Conservation (phyloP, 2,113 vertebrate genomes). For the Motacilla tschutschensis region DNA sequence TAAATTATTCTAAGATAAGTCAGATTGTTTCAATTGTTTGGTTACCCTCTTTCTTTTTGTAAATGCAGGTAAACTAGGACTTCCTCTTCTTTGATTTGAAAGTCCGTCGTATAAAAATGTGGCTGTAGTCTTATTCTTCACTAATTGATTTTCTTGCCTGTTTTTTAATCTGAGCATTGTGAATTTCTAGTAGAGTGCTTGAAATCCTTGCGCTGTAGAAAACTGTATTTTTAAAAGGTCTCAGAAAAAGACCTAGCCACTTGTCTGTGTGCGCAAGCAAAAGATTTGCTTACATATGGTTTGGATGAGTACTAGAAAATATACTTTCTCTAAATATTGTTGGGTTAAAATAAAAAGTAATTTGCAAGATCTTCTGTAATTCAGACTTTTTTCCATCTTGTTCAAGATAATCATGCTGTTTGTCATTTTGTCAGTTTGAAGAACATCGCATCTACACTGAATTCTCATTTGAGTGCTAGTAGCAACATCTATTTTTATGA, state of each 20-base stretch:
- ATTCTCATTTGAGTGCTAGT: neutral
- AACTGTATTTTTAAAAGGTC: neutral
- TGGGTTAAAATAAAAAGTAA: neutral
- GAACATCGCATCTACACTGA: neutral
- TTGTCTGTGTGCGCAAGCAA: neutral
- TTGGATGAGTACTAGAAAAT: neutral
- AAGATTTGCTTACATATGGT: neutral
- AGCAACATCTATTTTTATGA: neutral
- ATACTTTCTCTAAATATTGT: neutral
- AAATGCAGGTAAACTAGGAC: neutral
- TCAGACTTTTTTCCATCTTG: neutral
- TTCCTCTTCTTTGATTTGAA: neutral
- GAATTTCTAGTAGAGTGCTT: neutral
- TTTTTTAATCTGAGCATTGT: neutral
- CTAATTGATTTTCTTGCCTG: neutral
- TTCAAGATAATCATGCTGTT: neutral
- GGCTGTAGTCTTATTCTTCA: neutral
- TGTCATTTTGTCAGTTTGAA: neutral
- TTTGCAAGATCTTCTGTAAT: neutral
- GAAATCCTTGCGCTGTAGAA: neutral
- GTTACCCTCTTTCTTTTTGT: neutral
- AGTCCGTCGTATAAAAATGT: neutral
- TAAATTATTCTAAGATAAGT: neutral
- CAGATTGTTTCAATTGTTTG: neutral
- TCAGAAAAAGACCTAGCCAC: neutral